Conservation (phyloP, 2,888 invertebrate species). For the Tetramorium bicarinatum region DNA sequence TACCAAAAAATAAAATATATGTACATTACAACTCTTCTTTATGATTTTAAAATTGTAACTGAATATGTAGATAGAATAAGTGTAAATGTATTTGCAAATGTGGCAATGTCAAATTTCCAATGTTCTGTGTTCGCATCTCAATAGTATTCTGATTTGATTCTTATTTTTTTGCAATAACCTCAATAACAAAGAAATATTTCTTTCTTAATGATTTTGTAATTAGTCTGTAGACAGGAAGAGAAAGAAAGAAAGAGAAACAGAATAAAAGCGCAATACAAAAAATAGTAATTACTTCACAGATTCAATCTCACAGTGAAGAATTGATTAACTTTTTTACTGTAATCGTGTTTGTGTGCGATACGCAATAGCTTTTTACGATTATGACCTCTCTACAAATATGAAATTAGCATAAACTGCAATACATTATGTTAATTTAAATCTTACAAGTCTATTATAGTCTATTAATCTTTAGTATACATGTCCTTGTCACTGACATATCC, state of each 20-base stretch:
- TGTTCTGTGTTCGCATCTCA: not conserved
- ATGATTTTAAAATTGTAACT: not conserved
- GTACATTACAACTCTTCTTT: not conserved
- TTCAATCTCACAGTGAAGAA: not conserved
- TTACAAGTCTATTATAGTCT: not conserved
- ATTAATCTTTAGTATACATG: not conserved
- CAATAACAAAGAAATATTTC: not conserved
- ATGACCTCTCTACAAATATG: not conserved
- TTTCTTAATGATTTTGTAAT: not conserved
- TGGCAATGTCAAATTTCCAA: not conserved
- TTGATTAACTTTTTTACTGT: not conserved
- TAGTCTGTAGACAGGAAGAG: not conserved
- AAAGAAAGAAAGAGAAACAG: not conserved
- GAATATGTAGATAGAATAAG: not conserved
- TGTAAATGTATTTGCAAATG: not conserved
- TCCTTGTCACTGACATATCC: not conserved
- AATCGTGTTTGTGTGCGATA: not conserved
- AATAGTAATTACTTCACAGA: not conserved
- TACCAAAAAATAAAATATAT: not conserved
- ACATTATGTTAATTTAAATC: not conserved
- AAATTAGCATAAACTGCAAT: not conserved
- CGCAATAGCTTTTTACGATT: not conserved
- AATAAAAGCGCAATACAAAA: not conserved
- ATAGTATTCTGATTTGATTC: not conserved
- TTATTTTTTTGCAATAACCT: not conserved